Base-by-base conservation (phyloP, 2,113 vertebrate species). In the Phainopepla nitens region DNA sequence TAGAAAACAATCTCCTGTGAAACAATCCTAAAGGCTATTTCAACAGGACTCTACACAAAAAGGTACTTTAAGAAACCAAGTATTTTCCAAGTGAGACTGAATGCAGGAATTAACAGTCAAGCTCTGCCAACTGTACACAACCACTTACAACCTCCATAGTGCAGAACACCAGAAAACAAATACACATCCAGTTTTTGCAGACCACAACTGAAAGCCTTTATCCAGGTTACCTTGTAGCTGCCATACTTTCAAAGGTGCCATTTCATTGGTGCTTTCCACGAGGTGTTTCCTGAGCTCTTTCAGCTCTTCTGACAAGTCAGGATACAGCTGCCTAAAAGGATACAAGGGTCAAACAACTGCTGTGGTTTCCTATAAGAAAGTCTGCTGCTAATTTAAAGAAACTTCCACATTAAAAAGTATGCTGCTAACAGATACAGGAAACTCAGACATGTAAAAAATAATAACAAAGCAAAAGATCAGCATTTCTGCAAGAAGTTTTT, bases 231-330 rank as follows among this genome's bases (percentile, higher is more conserved):
- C 99, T 98, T 99, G 99, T 93, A 99, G 98, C 73, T 99, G 99
- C 99, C 99, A 99, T 4, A 99, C 99, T 98, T 99, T 99, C 75
- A 99, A 97, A 64, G 99, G 99, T 10, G 99, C 98, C 99, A 99
- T 99, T 96, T 99, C 99, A 93, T 99, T 99, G 90, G 99, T 99
- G 96, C 99, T 99, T 97, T 99, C 99, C 25, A 99, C 97, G 0
- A 99, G 98, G 97, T 99, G 99, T 72, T 99, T 99, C 64, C 99
- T 98, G 83, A 99, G 96, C 94, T 99, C 99, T 94, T 99, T 99
- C 87, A 99, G 87, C 96, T 99, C 99, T 76, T 98, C 99, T 82
- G 98, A 98, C 85, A 99, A 96, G 57, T 98, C 98, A 31, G 99
- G 99, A 94, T 99, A 98, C 53, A 99, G 62, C 41, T 90, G 98